phyloP scores from a whole-genome alignment of 2,888 invertebrate genomes.

The Calameuta idolon region DNA sequence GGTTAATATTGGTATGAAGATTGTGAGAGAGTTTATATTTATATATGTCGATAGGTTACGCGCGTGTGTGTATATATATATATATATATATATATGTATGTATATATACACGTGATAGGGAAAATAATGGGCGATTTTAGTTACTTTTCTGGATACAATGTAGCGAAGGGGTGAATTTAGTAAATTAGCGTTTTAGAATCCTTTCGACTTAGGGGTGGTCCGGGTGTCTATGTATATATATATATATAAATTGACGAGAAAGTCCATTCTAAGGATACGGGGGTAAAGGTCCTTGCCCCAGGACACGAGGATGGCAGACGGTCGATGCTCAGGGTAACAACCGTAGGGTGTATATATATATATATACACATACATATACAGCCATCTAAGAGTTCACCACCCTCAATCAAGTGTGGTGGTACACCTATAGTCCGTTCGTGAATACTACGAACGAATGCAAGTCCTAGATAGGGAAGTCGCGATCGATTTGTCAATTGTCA shows the following conservation, averaged over 20 bases:
- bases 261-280: conserved; percentile 28
- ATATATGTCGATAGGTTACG: not conserved
- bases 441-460: not conserved
- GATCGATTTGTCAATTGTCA: not conserved
- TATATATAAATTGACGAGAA: not conserved
- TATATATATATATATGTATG: too few species aligned
- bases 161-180: not conserved
- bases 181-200: not conserved
- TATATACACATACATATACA: not conserved
- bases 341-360: not conserved
- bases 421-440: not conserved
- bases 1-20: too few species aligned
- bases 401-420: not conserved
- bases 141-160: not conserved
- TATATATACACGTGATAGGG: not conserved
- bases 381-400: not conserved
- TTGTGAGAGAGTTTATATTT: not conserved
- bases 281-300: conserved; percentile 61
- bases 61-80: too few species aligned
- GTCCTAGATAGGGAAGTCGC: not conserved
- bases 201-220: not conserved
- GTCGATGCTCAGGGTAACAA: conserved; percentile 58
- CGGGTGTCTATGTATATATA: not conserved
- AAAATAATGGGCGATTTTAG: not conserved
- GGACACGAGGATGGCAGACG: conserved; percentile 54